Base-by-base conservation (phyloP, 2,113 vertebrate genomes). In the Passer domesticus region DNA sequence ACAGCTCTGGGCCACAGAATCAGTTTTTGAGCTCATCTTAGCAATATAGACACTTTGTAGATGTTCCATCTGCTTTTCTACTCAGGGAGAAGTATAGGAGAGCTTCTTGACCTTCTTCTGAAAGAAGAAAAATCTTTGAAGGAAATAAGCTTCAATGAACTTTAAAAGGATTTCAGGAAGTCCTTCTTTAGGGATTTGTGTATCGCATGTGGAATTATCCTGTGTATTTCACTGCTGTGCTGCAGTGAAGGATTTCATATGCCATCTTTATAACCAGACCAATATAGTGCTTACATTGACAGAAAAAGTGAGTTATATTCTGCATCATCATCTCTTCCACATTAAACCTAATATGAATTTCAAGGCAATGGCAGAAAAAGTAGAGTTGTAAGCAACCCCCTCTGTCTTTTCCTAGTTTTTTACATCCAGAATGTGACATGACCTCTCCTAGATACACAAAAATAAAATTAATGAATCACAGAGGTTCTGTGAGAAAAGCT, bases 121-220 rank as follows among this genome's bases (percentile, higher is more conserved):
- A 83, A 90, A 60, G 58, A 83, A 73, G 15, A 83, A 82, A 92
- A 77, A 39, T 46, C 44, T 89, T 90, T 74, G 79, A 93, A 95
- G 72, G 64, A 90, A 92, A 80, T 66, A 93, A 80, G 79, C 72
- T 94, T 90, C 94, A 90, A 90, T 35, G 80, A 92, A 95, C 53
- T 73, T 63, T 20, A 86, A 91, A 86, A 77, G 63, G 85, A 92
- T 74, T 80, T 83, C 68, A 88, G 82, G 81, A 94, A 89, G 52
- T 64, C 52, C 89, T 74, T 87, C 93, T 87, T 80, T 19, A 44
- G 79, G 52, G 85, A 80, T 91, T 93, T 95, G 60, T 78, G 44
- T 52, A 74, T 95, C 87, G 49, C n/a, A 11, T 75, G 67, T 90
- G 39, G 72, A 0, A 0, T 60, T 91, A 90, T 52, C 35, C 66